Base-by-base conservation (phyloP, 2,888 invertebrate species). In the Leistus spinibarbis region DNA sequence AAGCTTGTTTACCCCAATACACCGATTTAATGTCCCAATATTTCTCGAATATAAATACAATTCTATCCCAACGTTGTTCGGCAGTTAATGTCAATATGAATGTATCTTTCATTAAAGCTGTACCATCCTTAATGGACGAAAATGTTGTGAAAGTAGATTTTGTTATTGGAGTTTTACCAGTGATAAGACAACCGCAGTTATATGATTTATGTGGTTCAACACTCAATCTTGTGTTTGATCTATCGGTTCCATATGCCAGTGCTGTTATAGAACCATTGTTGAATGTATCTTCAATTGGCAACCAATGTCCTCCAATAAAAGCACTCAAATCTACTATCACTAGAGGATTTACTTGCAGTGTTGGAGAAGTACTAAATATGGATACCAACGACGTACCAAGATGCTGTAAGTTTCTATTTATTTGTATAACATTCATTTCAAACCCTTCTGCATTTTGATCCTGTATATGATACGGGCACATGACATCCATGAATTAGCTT, bases 201-300 rank as follows among this genome's bases (percentile, higher is more conserved):
- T 98, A 98, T 83, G 97, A 98, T 79, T 91, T 98, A 0, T 98
- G 98, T 82, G 98, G 98, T 13, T 95, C 96, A 0, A 98, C 97
- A 0, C 85, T 98, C 76, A 95, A 94, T 81, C 89, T 98, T 0
- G 97, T 98, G 81, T 98, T 98, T 82, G 98, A 98, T 85, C 86
- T 98, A 60, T 95, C 95, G 56, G 97, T 97, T 9, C 97, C 97
- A 0, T 94, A 96, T 78, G 95, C 97, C 1, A 96, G 95, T 82
- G 94, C 93, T 27, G 92, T 96, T 0, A 95, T 97, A 79, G 96
- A 96, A 82, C 94, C 96, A 1, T 87, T 97, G 3, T 86, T 97
- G 24, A 97, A 96, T 82, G 93, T 97, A 1, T 94, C 95, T 0
- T 91, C 95, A 24, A 95, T 96, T 81, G 96, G 95, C 53, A 96